These are phyloP conservation scores for Diplazon laetatorius DNA, from an alignment of 2,888 invertebrate genomes.

Conservation along the genomic window DNA sequence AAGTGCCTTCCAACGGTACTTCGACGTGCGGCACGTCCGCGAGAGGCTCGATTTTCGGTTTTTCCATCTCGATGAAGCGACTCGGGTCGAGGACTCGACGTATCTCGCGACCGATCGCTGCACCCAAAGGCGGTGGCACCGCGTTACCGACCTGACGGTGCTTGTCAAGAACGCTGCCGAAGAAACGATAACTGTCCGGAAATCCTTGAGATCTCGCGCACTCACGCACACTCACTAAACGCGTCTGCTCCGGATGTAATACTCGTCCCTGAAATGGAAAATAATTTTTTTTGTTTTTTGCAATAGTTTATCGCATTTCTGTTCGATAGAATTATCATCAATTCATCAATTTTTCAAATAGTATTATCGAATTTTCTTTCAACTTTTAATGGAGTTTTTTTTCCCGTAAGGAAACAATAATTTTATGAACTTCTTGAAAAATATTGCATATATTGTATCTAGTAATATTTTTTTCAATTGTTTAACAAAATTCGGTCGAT, in stretches of 20 bases:
- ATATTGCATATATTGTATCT: too few relatives aligned
- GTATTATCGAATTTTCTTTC: too few relatives aligned
- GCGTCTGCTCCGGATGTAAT: slow-evolving; percentile 90
- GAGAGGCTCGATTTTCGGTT: background rate
- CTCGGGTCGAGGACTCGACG: slow-evolving; percentile 80
- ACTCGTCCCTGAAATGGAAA: slow-evolving; percentile 86
- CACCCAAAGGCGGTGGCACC: slow-evolving; percentile 92
- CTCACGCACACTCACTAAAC: slow-evolving; percentile 94
- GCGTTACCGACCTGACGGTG: slow-evolving; percentile 95
- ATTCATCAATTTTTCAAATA: too few relatives aligned
- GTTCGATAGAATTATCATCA: too few relatives aligned
- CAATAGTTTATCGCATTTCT: too few relatives aligned
- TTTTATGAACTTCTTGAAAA: too few relatives aligned
- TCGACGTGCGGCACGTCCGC: background rate
- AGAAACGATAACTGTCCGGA: slow-evolving; percentile 89
- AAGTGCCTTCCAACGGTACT: slow-evolving; percentile 1
- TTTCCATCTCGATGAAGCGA: background rate
- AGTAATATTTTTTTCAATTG: too few relatives aligned
- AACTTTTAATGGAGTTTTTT: too few relatives aligned
- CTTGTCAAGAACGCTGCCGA: slow-evolving; percentile 89
- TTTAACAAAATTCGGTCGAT: too few relatives aligned
- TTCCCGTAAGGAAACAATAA: too few relatives aligned
- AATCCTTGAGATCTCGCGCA: slow-evolving; percentile 95
- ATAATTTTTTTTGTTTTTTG: slow-evolving; percentile 16
- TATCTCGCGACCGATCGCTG: slow-evolving; percentile 90